Conservation (phyloP, 2,888 invertebrate genomes). For the Heliconius ismenius region DNA sequence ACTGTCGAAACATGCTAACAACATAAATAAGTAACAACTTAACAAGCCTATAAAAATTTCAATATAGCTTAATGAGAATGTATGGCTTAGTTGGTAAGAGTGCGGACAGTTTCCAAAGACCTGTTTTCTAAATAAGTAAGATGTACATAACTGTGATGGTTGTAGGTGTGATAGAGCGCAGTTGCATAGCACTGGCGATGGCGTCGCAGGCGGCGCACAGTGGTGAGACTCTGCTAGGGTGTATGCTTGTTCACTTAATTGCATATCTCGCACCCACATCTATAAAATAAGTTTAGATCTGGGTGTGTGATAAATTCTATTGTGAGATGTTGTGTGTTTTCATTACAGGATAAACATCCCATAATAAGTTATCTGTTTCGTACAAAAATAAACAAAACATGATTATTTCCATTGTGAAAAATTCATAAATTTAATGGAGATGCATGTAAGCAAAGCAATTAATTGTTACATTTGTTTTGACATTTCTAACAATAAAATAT, state of each 20-base stretch:
- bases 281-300: conserved; percentile 1
- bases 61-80: no score
- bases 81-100: no score
- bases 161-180: conserved; percentile 70
- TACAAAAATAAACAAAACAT: neutral
- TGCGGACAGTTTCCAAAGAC: no score
- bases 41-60: no score
- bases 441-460: neutral
- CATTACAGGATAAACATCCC: neutral
- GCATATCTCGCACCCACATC: neutral
- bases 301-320: neutral
- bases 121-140: no score
- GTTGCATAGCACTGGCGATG: conserved; percentile 62
- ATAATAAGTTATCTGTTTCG: neutral
- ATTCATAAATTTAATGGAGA: neutral
- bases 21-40: no score
- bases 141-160: conserved; percentile 34
- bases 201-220: conserved; percentile 46
- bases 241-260: conserved; percentile 11
- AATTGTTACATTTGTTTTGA: neutral
- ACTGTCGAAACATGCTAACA: no score
- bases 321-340: neutral
- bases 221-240: conserved; percentile 50
- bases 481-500: neutral
- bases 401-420: neutral